Evolutionary conservation across 2,113 vertebrate genomes (phyloP), one percentile per base, ranked within the genome.

Genomic region (Grammomys dolichurus): DNA sequence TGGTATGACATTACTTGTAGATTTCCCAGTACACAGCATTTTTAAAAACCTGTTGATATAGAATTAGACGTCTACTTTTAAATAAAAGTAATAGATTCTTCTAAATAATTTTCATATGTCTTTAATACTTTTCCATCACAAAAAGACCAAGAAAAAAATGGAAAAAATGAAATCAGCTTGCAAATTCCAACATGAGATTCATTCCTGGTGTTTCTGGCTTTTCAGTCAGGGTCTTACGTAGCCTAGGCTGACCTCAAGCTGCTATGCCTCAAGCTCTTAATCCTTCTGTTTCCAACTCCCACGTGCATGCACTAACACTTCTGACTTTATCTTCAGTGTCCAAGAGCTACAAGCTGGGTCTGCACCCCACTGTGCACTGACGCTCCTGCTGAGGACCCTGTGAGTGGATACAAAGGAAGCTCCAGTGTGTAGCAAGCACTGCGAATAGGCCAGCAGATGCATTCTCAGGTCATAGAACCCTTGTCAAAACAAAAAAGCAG

Each of bases 401-500:
- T 11, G 12, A 46, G 40, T 72, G 36, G 48, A 85, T 1, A 65
- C 24, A 19, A 48, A 72, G 70, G 9, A 54, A 70, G 46, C n/a
- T 40, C 43, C 46, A 90, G 76, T 26, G 73, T 33, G 16, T 54
- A 33, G 17, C 33, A 19, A 33, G 31, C 76, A 78, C 76, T 36
- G 48, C 46, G 51, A 17, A 1, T 31, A 28, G 16, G 46, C 76
- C 76, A 78, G 28, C 48, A 78, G 28, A 33, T 33, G 31, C 48
- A 51, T 51, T 81, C 86, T 80, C 63, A 67, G 76, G 43, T 51
- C 43, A 87, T 28, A 84, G 28, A 87, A 72, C 31, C 65, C 1
- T 85, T 14, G 36, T 48, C 28, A 82, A 93, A 87, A 92, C 33
- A 82, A 77, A 89, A 89, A 96, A 91, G 67, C 60, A 89, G 24